Evolutionary conservation across 2,888 invertebrate species (phyloP).

Genomic region (Rhagophthalmus giganteus): DNA sequence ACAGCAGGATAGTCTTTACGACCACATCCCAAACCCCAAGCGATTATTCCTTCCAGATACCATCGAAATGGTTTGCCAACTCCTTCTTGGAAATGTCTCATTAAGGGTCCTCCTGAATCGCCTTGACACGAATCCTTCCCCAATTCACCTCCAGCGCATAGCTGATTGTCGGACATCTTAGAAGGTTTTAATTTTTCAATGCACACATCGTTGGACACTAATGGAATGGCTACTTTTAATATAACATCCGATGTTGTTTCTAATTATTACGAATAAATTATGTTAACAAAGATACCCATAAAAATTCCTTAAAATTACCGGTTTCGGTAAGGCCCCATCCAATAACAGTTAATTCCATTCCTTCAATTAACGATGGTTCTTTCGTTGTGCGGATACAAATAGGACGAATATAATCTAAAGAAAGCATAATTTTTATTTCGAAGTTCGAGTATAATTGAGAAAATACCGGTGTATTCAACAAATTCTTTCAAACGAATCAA

Average conservation of each 20-base stretch:
- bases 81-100: conserved; percentile 47
- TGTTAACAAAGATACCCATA: neutral
- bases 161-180: conserved; percentile 52
- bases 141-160: conserved; percentile 59
- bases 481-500: conserved; percentile 1
- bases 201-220: conserved; percentile 1
- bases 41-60: conserved; percentile 58
- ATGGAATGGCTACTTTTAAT: conserved; percentile 7
- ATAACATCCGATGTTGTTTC: neutral
- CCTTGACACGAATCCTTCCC: conserved; percentile 59
- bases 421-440: neutral
- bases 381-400: conserved; percentile 4
- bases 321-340: conserved; percentile 12
- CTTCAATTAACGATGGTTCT: neutral
- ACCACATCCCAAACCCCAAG: conserved; percentile 57
- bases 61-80: conserved; percentile 45
- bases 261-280: neutral
- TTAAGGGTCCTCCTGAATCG: conserved; percentile 61
- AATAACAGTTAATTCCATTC: conserved; percentile 1
- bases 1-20: conserved; percentile 58
- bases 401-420: conserved; percentile 8
- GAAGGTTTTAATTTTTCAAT: conserved; percentile 29
- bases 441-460: neutral
- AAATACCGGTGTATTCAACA: conserved; percentile 4
- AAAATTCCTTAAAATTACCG: neutral